These are phyloP conservation scores for Phoxinus dragarum DNA, from an alignment of 2,797 vertebrate species.

Conservation along the genomic window DNA sequence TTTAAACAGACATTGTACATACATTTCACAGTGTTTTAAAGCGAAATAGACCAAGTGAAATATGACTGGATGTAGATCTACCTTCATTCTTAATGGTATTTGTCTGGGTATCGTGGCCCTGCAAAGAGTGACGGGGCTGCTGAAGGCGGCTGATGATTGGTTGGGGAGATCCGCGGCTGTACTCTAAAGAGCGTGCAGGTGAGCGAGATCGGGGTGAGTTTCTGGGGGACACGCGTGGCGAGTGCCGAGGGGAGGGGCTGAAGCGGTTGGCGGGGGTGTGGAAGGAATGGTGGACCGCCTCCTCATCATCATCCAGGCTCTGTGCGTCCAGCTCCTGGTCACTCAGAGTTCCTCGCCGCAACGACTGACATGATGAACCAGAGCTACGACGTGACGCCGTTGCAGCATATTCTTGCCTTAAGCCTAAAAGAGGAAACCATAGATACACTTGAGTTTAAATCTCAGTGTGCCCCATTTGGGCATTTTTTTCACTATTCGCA, in stretches of 20 bases:
- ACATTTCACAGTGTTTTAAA: not conserved
- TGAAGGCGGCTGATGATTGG: conserved; percentile 95
- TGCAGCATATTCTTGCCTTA: conserved; percentile 96
- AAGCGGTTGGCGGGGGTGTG: conserved; percentile 90
- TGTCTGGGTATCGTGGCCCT: conserved; percentile 93
- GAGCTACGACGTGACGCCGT: conserved; percentile 95
- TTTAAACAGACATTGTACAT: not conserved
- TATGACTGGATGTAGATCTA: conserved; percentile 59
- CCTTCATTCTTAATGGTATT: conserved; percentile 96
- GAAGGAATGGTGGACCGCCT: conserved; percentile 85
- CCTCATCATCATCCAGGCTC: conserved; percentile 97
- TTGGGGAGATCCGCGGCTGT: conserved; percentile 90
- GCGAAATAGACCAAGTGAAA: not conserved
- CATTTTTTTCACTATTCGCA: not conserved
- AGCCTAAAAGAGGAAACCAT: conserved; percentile 75
- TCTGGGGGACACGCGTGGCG: conserved; percentile 92
- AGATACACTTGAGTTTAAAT: not conserved
- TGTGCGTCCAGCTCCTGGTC: conserved; percentile 97
- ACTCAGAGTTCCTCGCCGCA: conserved; percentile 92
- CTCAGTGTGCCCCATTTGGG: not conserved
- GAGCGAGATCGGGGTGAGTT: conserved; percentile 97
- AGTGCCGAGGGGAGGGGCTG: conserved; percentile 94
- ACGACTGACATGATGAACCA: conserved; percentile 95
- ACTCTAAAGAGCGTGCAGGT: conserved; percentile 91
- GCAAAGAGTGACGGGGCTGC: conserved; percentile 94